Percentiles rank a stretch among this genome's conserved stretches.
Evolutionary conservation across 64 coral and sea anemone genomes (phyloP).

Genomic region (Montipora efflorescens): DNA sequence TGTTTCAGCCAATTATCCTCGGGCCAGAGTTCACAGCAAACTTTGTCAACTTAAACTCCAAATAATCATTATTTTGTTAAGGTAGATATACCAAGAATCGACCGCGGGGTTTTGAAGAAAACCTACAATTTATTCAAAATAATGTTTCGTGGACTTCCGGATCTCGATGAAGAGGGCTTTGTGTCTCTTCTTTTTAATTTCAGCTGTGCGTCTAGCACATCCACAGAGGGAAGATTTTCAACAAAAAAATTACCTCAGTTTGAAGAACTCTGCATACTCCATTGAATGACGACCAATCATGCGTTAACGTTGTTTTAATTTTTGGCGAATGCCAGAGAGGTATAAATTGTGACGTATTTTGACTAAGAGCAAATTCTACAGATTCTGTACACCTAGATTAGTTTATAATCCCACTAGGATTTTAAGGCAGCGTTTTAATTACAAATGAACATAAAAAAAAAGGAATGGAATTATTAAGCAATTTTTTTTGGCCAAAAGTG

Average conservation of each 20-base stretch:
- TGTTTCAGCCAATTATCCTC: not conserved
- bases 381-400: not conserved
- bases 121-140: conserved; percentile 25
- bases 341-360: too few species aligned
- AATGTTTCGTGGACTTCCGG: not conserved
- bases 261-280: not conserved
- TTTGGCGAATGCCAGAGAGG: too few species aligned
- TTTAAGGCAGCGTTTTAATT: not conserved
- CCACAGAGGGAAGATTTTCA: not conserved
- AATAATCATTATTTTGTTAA: not conserved
- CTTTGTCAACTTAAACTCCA: not conserved
- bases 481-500: too few species aligned
- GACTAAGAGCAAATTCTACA: too few species aligned
- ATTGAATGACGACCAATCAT: not conserved
- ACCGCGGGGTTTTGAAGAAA: not conserved
- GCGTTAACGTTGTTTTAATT: not conserved
- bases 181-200: conserved; percentile 19
- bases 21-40: not conserved
- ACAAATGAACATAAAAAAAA: not conserved
- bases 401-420: not conserved
- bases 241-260: not conserved
- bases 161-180: conserved; percentile 21
- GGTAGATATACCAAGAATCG: not conserved
- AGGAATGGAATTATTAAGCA: too few species aligned
- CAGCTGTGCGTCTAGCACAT: conserved; percentile 14